Conservation (phyloP, 23 tunicate species). For the Ciona savignyi region DNA sequence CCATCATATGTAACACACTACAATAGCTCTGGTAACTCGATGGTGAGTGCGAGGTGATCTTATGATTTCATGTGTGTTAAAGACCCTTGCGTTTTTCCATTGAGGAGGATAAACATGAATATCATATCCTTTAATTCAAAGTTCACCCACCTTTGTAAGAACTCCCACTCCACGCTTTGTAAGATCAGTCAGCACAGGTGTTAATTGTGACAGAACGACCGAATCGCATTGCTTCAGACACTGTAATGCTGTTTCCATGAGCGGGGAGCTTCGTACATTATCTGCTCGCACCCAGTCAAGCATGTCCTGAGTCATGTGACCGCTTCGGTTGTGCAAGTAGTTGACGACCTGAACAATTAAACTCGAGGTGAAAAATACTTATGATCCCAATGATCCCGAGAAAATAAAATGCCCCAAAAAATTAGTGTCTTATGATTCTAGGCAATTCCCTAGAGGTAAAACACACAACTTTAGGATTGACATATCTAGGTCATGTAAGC, state of each 20-base stretch:
- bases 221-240: slow-evolving; percentile 50
- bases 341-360: slow-evolving; percentile 43
- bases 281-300: slow-evolving; percentile 53
- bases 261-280: slow-evolving; percentile 29
- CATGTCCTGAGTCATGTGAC: slow-evolving; percentile 21
- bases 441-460: not conserved
- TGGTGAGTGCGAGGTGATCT: no score
- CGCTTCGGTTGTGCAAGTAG: slow-evolving; percentile 49
- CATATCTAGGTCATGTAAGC: no score
- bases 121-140: no score
- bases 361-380: no score
- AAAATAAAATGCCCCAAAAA: no score
- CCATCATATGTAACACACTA: no score
- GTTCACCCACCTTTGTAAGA: slow-evolving; percentile 70
- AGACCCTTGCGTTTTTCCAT: no score
- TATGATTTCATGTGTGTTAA: no score
- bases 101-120: no score
- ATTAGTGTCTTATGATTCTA: no score
- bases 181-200: slow-evolving; percentile 44
- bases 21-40: no score
- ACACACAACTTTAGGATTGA: not conserved
- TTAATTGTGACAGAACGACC: slow-evolving; percentile 21
- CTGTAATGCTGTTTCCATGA: slow-evolving; percentile 61
- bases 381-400: no score
- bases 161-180: slow-evolving; percentile 57